These are phyloP conservation scores for Cacatua alba DNA, from an alignment of 2,113 vertebrate species.

Conservation along the genomic window DNA sequence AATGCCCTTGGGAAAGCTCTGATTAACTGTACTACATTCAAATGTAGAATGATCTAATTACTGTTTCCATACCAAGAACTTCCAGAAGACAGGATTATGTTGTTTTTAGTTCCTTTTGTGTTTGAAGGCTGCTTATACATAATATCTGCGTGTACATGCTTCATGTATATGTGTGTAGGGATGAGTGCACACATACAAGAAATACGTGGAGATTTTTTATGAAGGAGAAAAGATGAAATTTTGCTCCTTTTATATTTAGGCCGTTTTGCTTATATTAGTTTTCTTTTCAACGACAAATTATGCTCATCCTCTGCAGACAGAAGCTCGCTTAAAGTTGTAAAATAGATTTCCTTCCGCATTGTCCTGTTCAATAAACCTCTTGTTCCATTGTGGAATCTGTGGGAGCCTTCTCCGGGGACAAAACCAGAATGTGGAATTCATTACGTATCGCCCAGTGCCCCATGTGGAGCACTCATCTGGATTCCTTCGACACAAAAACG, in stretches of 20 bases:
- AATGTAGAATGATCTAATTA: conserved; percentile 59
- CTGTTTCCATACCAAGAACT: conserved; percentile 30
- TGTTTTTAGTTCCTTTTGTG: conserved; percentile 5
- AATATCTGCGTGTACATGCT: neutral
- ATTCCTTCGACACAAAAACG: conserved; percentile 66
- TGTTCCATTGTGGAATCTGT: conserved; percentile 48
- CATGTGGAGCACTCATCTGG: conserved; percentile 42
- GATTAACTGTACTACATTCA: conserved; percentile 52
- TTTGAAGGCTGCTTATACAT: neutral
- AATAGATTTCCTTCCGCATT: conserved; percentile 55
- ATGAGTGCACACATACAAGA: neutral
- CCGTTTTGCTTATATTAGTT: neutral
- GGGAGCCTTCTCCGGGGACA: conserved; percentile 56
- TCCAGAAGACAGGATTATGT: conserved; percentile 40
- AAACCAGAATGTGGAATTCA: conserved; percentile 63
- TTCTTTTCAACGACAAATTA: conserved; percentile 23
- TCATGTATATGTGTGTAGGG: neutral
- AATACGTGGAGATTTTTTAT: neutral
- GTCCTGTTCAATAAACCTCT: conserved; percentile 61
- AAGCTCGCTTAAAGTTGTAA: conserved; percentile 25
- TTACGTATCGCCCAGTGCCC: conserved; percentile 17
- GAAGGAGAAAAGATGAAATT: neutral
- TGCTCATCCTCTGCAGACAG: neutral
- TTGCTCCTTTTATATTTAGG: neutral
- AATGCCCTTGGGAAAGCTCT: conserved; percentile 44